Base-by-base conservation (phyloP, 2,888 invertebrate genomes). In the Anoncus sp. region DNA sequence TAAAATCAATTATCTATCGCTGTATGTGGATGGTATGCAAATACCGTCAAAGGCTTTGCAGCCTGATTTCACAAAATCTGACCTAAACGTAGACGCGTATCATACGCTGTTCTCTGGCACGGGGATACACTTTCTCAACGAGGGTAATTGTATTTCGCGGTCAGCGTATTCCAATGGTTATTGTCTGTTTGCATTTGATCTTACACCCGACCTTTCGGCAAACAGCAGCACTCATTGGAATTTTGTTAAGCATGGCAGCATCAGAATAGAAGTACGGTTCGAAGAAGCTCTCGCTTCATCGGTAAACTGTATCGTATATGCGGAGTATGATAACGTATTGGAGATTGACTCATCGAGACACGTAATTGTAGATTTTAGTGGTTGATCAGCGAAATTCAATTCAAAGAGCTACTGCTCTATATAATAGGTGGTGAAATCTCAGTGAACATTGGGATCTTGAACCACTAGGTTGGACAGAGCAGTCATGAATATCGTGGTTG, bases 271-370 rank as follows among this genome's bases (percentile, higher is more conserved):
- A 74, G 47, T 83, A 47, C 76, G 83, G 3, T 86, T 86, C 77
- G 35, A 40, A 14, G 14, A 70, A 12, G 63, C 82, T 3, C 74
- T 85, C 4, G 7, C 59, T 0, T 66, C 80, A 62, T 80, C 83
- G 14, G 40, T 86, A 10, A 82, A 80, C 45, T 79, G 80, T n/a
- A 53, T 86, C 22, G 49, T 49, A 22, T 49, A 49, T 12, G 22
- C 49, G 20, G 49, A 22, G 20, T 73, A n/a, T n/a, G n/a, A n/a
- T n/a, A n/a, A n/a, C n/a, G 31, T 85, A 6, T 77, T 87, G 20
- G 83, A 86, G 71, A 84, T 86, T 16, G 84, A 85, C 63, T 63
- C 80, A 38, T 51, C 79, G 4, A 60, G 84, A 12, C 79, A 82
- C 53, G 73, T 83, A 12, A 77, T 70, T 5, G 60, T 60, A 16